A percentile compares a stretch with the other conserved stretches of the same genome.
Conservation (phyloP, 2,113 vertebrate species). For the Nesogale talazaci region DNA sequence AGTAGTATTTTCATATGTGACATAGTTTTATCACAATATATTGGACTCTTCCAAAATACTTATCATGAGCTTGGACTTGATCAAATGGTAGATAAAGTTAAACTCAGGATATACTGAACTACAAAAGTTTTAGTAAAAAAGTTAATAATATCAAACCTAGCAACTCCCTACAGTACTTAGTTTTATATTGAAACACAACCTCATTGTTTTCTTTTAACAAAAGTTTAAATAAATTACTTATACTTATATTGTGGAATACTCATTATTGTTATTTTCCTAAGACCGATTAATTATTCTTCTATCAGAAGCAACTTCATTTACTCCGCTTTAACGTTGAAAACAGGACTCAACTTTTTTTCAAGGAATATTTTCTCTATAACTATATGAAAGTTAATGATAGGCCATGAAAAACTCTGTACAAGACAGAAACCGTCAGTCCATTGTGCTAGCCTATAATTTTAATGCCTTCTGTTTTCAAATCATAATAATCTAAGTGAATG, state of each 20-base stretch:
- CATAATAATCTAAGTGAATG: not conserved
- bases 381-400: no score
- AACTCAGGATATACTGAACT: not conserved
- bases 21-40: constrained; percentile 7
- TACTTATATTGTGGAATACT: not conserved
- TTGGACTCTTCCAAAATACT: not conserved
- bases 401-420: not conserved
- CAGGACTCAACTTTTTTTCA: not conserved
- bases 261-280: not conserved
- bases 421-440: not conserved
- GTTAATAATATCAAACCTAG: not conserved
- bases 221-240: no score
- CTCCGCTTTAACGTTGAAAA: constrained; percentile 13
- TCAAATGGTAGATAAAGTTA: not conserved
- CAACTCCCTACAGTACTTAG: not conserved
- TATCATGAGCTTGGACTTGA: not conserved
- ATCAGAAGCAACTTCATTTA: not conserved
- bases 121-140: not conserved
- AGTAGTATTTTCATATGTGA: not conserved
- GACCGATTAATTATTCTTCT: not conserved
- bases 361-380: no score
- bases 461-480: not conserved
- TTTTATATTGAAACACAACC: not conserved
- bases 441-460: not conserved
- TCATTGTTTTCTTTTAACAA: not conserved